phyloP scores from a whole-genome alignment of 2,113 vertebrate genomes.

The Melierax canorus region DNA sequence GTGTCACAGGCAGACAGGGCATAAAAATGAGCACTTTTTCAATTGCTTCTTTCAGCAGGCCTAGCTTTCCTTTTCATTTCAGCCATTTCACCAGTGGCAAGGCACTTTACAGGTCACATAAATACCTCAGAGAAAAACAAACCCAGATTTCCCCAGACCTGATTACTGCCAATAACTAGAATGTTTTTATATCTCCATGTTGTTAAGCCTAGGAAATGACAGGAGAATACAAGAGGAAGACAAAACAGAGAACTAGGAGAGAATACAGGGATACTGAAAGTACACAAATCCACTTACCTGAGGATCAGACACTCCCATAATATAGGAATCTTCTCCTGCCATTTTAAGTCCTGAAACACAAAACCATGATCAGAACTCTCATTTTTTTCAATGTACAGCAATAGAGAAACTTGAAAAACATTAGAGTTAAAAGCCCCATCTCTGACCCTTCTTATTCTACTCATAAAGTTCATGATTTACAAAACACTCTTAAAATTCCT shows the following conservation, averaged over 20 bases:
- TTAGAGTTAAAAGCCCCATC: neutral
- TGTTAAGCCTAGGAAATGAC: neutral
- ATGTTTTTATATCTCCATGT: neutral
- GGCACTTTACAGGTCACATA: neutral
- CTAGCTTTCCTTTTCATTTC: neutral
- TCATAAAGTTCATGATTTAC: neutral
- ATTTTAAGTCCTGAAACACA: slow-evolving; percentile 70
- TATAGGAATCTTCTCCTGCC: slow-evolving; percentile 73
- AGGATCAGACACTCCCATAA: slow-evolving; percentile 67
- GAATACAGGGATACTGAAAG: neutral
- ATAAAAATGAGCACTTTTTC: neutral
- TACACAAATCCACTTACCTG: slow-evolving; percentile 62
- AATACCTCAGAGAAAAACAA: neutral
- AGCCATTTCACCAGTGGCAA: neutral
- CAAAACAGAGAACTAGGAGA: neutral
- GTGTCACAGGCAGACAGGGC: neutral
- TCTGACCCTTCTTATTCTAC: neutral
- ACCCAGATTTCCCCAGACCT: neutral
- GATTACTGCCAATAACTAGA: neutral
- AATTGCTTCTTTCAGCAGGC: neutral
- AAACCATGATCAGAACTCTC: neutral
- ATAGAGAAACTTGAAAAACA: neutral
- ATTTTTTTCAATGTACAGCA: neutral
- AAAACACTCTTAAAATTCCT: neutral
- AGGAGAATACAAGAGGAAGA: neutral